Conservation (phyloP, 2,888 invertebrate species). For the Anagyrus pseudococci region DNA sequence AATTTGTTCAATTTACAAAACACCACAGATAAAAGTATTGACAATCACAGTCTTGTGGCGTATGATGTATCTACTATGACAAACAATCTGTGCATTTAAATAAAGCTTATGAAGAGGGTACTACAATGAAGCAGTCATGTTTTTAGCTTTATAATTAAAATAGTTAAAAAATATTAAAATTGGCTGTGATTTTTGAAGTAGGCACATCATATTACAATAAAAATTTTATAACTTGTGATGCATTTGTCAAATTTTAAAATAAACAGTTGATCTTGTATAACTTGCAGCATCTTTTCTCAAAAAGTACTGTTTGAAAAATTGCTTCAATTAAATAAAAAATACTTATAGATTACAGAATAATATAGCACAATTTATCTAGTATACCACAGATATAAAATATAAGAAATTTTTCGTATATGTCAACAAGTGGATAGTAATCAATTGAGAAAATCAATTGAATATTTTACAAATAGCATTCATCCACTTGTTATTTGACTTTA, state of each 20-base stretch:
- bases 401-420: slow-evolving; percentile 20
- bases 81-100: slow-evolving; percentile 29
- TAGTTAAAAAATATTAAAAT: slow-evolving; percentile 3
- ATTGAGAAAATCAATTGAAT: slow-evolving; percentile 30
- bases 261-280: slow-evolving; percentile 7
- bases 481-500: slow-evolving; percentile 29
- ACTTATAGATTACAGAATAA: background rate
- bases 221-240: slow-evolving; percentile 1
- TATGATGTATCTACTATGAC: slow-evolving; percentile 27
- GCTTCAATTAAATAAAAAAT: background rate
- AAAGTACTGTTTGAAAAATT: slow-evolving; percentile 6
- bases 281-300: slow-evolving; percentile 9
- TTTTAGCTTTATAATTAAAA: slow-evolving; percentile 2
- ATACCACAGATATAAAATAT: slow-evolving; percentile 39
- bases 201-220: slow-evolving; percentile 7
- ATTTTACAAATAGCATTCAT: slow-evolving; percentile 31
- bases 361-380: slow-evolving; percentile 14
- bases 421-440: slow-evolving; percentile 5
- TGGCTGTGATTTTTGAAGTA: slow-evolving; percentile 15
- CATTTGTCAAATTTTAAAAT: slow-evolving; percentile 13
- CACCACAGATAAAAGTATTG: slow-evolving; percentile 20
- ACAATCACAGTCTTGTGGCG: slow-evolving; percentile 34
- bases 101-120: slow-evolving; percentile 6
- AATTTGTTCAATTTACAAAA: slow-evolving; percentile 21
- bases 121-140: background rate